These are phyloP conservation scores for Clytia hemisphaerica DNA, from an alignment of 30 jellyfish, hydroid and myxozoan genomes.

Conservation along the genomic window DNA sequence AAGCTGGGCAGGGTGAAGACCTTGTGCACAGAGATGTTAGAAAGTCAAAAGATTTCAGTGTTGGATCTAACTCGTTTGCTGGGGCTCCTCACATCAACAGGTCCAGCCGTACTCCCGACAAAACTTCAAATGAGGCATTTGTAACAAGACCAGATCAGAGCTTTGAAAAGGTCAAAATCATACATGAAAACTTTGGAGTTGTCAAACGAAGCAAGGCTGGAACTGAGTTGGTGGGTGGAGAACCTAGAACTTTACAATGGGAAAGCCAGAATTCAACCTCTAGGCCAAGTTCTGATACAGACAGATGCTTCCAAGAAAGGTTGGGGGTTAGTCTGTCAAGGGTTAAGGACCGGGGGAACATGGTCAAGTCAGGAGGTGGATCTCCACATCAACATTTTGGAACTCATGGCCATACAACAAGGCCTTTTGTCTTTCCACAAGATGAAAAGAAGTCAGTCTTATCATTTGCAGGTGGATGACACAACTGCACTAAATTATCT, in stretches of 20 bases:
- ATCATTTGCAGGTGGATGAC: slow-evolving; percentile 32
- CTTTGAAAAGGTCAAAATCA: too few relatives aligned
- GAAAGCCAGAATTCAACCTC: neutral
- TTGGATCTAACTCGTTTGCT: too few relatives aligned
- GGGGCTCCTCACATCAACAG: too few relatives aligned
- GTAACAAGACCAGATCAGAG: too few relatives aligned
- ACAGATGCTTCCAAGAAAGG: slow-evolving; percentile 18
- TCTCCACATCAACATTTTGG: slow-evolving; percentile 27
- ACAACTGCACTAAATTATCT: slow-evolving; percentile 28
- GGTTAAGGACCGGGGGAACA: slow-evolving; percentile 26
- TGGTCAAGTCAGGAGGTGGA: slow-evolving; percentile 27
- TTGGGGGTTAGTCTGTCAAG: slow-evolving; percentile 39
- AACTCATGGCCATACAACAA: slow-evolving; percentile 25
- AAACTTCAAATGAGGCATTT: too few relatives aligned
- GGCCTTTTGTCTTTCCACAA: slow-evolving; percentile 17
- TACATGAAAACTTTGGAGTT: too few relatives aligned
- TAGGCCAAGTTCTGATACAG: neutral
- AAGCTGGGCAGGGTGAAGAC: neutral
- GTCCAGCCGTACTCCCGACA: too few relatives aligned
- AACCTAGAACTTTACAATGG: too few relatives aligned
- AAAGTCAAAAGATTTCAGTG: too few relatives aligned
- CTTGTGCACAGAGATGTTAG: neutral
- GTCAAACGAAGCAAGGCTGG: slow-evolving; percentile 11
- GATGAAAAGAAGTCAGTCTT: neutral
- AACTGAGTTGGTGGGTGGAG: too few relatives aligned